A percentile compares a stretch with the other conserved stretches of the same genome.
phyloP scores from a whole-genome alignment of 2,113 vertebrate genomes.

The Lepisosteus osseus region DNA sequence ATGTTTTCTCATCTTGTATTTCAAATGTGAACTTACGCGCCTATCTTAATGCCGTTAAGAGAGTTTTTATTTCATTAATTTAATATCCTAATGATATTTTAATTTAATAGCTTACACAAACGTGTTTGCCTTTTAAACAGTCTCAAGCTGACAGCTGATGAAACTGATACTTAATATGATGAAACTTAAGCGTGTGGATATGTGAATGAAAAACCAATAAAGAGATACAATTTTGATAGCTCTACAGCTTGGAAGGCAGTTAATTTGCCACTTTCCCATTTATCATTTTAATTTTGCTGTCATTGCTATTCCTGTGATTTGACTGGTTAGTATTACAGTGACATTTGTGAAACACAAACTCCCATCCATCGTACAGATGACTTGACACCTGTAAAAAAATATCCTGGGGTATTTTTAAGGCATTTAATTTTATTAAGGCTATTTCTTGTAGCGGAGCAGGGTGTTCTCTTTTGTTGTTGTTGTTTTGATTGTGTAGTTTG shows the following conservation, averaged over 20 bases:
- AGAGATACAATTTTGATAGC: conserved; percentile 20
- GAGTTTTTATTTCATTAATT: too few relatives aligned
- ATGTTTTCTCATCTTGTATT: too few relatives aligned
- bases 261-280: conserved; percentile 17
- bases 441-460: too few relatives aligned
- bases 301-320: conserved; percentile 17
- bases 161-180: conserved; percentile 22
- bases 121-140: neutral
- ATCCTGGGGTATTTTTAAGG: too few relatives aligned
- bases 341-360: neutral
- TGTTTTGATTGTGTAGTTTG: too few relatives aligned
- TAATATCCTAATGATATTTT: too few relatives aligned
- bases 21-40: too few relatives aligned
- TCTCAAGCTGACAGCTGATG: neutral
- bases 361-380: neutral
- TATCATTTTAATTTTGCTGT: conserved; percentile 25
- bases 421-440: too few relatives aligned
- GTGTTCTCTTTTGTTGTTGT: too few relatives aligned
- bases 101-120: neutral
- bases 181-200: conserved; percentile 18
- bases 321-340: conserved; percentile 20
- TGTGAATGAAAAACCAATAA: conserved; percentile 23
- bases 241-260: conserved; percentile 24
- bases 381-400: too few relatives aligned
- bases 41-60: too few relatives aligned